A percentile compares a stretch with the other conserved stretches of the same genome.
Evolutionary conservation across 2,888 invertebrate genomes (phyloP).

Genomic region (Nineta flava): DNA sequence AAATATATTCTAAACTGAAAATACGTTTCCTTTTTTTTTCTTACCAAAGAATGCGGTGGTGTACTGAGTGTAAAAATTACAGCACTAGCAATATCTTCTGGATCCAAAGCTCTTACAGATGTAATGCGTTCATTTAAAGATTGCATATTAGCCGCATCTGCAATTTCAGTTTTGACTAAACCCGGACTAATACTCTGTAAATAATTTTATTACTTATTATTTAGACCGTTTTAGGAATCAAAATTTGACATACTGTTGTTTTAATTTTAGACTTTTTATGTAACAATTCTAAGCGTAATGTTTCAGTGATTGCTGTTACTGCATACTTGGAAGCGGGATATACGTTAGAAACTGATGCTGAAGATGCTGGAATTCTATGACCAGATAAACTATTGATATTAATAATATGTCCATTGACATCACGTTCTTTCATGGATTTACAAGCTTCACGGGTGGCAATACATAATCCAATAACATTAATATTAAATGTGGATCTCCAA

Average conservation of each 20-base stretch:
- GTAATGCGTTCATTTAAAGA: background rate
- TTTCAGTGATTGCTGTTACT: slow-evolving; percentile 37
- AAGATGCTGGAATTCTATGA: slow-evolving; percentile 31
- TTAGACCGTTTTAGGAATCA: background rate
- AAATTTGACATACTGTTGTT: background rate
- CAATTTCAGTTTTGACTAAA: background rate
- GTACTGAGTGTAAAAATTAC: background rate
- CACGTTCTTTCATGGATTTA: slow-evolving; percentile 32
- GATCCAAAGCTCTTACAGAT: background rate
- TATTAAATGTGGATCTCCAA: slow-evolving; percentile 26
- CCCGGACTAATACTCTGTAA: background rate
- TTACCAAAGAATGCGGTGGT: background rate
- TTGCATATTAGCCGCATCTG: background rate
- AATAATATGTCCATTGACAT: slow-evolving; percentile 39
- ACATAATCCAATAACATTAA: slow-evolving; percentile 40
- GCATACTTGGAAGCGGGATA: slow-evolving; percentile 43
- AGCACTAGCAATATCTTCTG: background rate
- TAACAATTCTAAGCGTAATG: slow-evolving; percentile 36
- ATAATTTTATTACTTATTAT: background rate
- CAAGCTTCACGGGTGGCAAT: slow-evolving; percentile 38
- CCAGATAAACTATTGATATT: slow-evolving; percentile 39
- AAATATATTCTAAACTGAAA: no score
- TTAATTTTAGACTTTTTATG: slow-evolving; percentile 16
- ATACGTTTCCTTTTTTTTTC: no score
- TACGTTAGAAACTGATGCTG: slow-evolving; percentile 32